phyloP scores from a whole-genome alignment of 2,797 vertebrate genomes.

The Danio tinwini region DNA sequence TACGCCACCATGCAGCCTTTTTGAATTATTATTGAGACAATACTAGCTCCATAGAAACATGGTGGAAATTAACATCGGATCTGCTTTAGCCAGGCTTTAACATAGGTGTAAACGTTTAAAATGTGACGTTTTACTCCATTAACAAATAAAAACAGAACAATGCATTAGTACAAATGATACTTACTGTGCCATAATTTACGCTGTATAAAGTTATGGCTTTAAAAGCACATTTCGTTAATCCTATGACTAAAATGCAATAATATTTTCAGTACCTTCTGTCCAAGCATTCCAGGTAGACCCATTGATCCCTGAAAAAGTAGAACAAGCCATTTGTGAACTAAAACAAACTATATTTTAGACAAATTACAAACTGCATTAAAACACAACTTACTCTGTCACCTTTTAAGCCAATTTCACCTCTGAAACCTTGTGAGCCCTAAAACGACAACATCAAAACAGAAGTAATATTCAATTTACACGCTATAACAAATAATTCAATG shows the following conservation, averaged over 20 bases:
- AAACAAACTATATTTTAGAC: neutral
- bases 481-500: neutral
- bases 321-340: neutral
- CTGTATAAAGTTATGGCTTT: neutral
- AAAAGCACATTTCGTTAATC: slow-evolving; percentile 2
- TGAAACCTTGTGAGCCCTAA: slow-evolving; percentile 91
- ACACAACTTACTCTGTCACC: slow-evolving; percentile 87
- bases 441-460: slow-evolving; percentile 32
- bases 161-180: neutral
- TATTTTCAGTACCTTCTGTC: slow-evolving; percentile 87
- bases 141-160: neutral
- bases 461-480: slow-evolving; percentile 18
- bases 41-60: too few species aligned
- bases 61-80: too few species aligned
- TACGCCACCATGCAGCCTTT: too few species aligned
- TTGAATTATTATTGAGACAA: too few species aligned
- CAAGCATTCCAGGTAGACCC: slow-evolving; percentile 96
- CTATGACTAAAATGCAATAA: neutral
- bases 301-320: slow-evolving; percentile 85
- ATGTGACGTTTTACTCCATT: neutral
- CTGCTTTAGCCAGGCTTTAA: too few species aligned
- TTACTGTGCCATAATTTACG: too few species aligned
- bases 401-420: slow-evolving; percentile 87
- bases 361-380: slow-evolving; percentile 2
- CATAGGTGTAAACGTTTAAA: too few species aligned